Evolutionary conservation across 2,797 vertebrate species (phyloP), one percentile per base, ranked within the genome.

Genomic region (Picus viridis): DNA sequence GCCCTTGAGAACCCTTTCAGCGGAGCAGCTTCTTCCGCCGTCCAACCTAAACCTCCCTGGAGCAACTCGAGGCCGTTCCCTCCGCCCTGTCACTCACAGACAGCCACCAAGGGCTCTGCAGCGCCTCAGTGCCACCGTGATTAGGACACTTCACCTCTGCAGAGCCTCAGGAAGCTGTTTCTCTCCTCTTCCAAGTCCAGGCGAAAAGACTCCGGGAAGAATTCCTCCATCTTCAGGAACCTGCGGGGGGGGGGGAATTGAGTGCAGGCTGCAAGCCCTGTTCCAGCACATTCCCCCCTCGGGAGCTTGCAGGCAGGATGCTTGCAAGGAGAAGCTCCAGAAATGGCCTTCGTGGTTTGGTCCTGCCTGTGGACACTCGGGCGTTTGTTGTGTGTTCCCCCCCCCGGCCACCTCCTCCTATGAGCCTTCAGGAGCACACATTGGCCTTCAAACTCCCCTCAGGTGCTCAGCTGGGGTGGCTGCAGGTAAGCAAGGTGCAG

Each of bases 201-300:
- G 11, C 98, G 98, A 84, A 98, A 98, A 18, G 98, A 98, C 16
- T 98, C 97, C 5, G 99, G 99, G 90, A 99, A 98, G 93, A 99
- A 99, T 7, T 99, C 98, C 14, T 98, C 97, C 97, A 99, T 98
- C 96, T 97, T 98, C 86, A 99, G 92, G 36, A 95, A 88, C 96
- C 98, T 99, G 32, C 12, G 27, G 56, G 32, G 61, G 62, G n/a
- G n/a, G n/a, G n/a, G n/a, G n/a, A 88, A 65, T 8, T 22, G 20
- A 41, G 41, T 6, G 32, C n/a, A n/a, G n/a, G n/a, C n/a, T n/a
- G n/a, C n/a, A 83, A 67, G 23, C 23, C 30, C 12, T 10, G 1
- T 27, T 27, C 79, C 34, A 13, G 7, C 22, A 5, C 3, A 2
- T 29, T 29, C 8, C 9, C 41, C 65, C 41, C 13, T 27, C 27